Base-by-base conservation (phyloP, 2,888 invertebrate species). In the Andrena fulva region DNA sequence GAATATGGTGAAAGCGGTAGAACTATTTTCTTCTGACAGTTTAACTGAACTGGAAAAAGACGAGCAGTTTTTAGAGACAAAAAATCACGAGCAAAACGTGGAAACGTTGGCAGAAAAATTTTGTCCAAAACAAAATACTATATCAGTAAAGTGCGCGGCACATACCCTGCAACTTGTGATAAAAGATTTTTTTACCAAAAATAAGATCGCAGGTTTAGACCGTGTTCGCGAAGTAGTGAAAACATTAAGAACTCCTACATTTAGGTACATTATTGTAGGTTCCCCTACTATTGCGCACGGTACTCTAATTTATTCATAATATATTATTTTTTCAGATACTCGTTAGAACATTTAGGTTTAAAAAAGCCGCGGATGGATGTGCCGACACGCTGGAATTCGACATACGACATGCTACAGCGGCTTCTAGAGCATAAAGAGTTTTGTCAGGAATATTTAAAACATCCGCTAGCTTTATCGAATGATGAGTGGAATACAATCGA, bases 181-280 rank as follows among this genome's bases (percentile, higher is more conserved):
- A 33, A 60, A 33, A 33, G 60, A 60, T 60, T 60, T 20, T 5
- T 33, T 60, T 16, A 16, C 60, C 33, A 33, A 31, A 33, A 60
- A 60, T 60, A 60, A 60, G n/a, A 33, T n/a, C 24, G 20, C 12
- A 31, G n/a, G 0, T n/a, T n/a, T 31, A 7, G 31, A 60, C n/a
- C 16, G 5, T 60, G 60, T n/a, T 31, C 60, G 31, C 8, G 31
- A 31, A 33, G 16, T 60, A n/a, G 33, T 33, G 2, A 33, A 60
- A 16, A 60, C 31, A n/a, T 60, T 33, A 60, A 60, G 16, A n/a
- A 20, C 33, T 33, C 60, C 33, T 16, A 60, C 29, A 60, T n/a
- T 60, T 60, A 60, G 60, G 60, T 60, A 60, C 16, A 60, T 31
- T 60, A 60, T 29, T 59, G 59, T 59, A 59, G 29, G 29, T 8